A percentile compares a stretch with the other conserved stretches of the same genome.
Conservation (phyloP, 2,797 vertebrate species). For the Acipenser ruthenus region DNA sequence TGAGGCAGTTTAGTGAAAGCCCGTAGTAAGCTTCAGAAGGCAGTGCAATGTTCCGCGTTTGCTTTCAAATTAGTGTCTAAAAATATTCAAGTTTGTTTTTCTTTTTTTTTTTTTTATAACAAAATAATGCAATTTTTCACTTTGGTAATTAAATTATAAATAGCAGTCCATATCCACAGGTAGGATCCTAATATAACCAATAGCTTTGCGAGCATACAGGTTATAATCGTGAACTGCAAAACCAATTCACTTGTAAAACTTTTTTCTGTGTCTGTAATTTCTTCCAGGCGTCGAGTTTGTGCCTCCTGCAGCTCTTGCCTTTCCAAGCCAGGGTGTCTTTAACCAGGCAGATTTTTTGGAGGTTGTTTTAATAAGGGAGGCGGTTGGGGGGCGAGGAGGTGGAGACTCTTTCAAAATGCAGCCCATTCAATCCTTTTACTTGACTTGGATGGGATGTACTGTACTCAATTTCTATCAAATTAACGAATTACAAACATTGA, state of each 20-base stretch:
- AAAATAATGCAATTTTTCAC: no score
- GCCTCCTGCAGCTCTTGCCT: conserved; percentile 49
- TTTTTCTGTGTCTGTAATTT: conserved; percentile 52
- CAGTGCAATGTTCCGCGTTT: conserved; percentile 25
- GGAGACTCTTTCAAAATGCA: conserved; percentile 45
- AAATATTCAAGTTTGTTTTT: conserved; percentile 26
- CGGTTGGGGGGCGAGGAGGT: conserved; percentile 54
- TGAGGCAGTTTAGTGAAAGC: conserved; percentile 31
- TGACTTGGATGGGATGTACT: conserved; percentile 20
- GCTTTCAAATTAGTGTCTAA: conserved; percentile 22
- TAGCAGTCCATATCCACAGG: conserved; percentile 33
- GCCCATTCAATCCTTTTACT: conserved; percentile 35
- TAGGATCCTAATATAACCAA: conserved; percentile 37
- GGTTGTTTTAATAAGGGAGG: conserved; percentile 92
- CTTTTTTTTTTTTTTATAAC: conserved; percentile 16
- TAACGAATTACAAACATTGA: neutral
- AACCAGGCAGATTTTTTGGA: conserved; percentile 75
- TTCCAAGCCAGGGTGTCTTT: conserved; percentile 69
- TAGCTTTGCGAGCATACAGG: conserved; percentile 50
- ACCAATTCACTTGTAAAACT: conserved; percentile 24
- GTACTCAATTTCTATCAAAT: neutral
- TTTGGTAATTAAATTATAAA: conserved; percentile 13
- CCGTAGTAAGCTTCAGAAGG: conserved; percentile 49
- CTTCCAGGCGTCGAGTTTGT: conserved; percentile 58
- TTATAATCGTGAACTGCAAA: conserved; percentile 36